phyloP scores from a whole-genome alignment of 2,113 vertebrate genomes.

The Cathartes aura region DNA sequence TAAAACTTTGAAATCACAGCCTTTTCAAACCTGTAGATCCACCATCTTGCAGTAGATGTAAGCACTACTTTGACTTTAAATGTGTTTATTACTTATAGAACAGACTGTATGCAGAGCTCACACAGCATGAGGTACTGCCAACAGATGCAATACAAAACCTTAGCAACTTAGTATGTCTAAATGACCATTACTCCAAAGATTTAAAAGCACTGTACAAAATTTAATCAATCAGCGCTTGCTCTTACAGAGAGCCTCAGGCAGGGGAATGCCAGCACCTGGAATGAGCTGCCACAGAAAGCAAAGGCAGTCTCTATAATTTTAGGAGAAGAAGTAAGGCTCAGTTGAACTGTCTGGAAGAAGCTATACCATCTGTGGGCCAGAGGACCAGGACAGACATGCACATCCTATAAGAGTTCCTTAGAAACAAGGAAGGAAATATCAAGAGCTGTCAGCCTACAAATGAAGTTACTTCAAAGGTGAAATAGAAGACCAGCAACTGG shows the following conservation, averaged over 20 bases:
- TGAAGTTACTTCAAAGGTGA: neutral
- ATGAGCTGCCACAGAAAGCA: neutral
- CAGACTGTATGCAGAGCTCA: neutral
- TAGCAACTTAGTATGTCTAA: neutral
- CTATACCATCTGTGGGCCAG: neutral
- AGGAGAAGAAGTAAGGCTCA: neutral
- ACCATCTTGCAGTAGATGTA: neutral
- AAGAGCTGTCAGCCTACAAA: neutral
- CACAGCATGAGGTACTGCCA: neutral
- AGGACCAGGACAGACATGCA: neutral
- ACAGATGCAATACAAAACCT: neutral
- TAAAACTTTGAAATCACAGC: neutral
- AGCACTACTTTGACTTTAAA: neutral
- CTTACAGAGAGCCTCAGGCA: neutral
- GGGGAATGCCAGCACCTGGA: neutral
- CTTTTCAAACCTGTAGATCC: neutral
- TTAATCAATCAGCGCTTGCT: fast-evolving
- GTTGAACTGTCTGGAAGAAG: neutral
- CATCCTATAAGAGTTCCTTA: neutral
- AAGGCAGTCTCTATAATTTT: neutral
- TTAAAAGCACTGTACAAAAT: neutral
- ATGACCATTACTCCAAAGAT: neutral
- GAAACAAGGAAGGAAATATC: neutral
- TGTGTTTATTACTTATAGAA: neutral
- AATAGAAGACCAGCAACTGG: neutral